Base-by-base conservation (phyloP, 2,113 vertebrate species). In the Gobiocypris rarus region DNA sequence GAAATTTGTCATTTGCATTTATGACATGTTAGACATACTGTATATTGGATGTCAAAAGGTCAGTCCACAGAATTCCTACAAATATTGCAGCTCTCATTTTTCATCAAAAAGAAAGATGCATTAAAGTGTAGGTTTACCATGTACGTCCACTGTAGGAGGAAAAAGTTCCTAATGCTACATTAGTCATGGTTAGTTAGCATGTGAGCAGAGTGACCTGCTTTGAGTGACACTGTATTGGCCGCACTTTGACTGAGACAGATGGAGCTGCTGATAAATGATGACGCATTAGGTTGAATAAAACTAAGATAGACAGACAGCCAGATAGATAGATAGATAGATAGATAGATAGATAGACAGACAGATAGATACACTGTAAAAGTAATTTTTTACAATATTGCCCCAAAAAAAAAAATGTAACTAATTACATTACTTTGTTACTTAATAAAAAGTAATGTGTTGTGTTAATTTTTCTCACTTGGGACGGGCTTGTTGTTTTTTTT, bases 261-360 rank as follows among this genome's bases (percentile, higher is more conserved):
- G 28, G 50, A 56, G 48, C 9, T 54, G 26, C 74, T 76, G 48
- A 76, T 54, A 76, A 56, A 22, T 75, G 28, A 75, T 54, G 28
- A 76, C 5, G 0, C 19, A 76, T 76, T 22, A 76, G 28, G 4
- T 76, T 45, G 1, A 71, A 26, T 71, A 22, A 45, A 31, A n/a
- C n/a, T n/a, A n/a, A n/a, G 19, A 74, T 17, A 50, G 34, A 50
- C 9, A 19, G 48, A 74, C 9, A 26, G 45, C 50, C 10, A 17
- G 28, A 75, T 3, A 45, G 9, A 45, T 0, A 45, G 43, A 45
- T 2, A 43, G 9, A 34, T 34, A 34, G 3, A 34, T 34, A 34
- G 3, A 34, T 34, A 34, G 34, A 34, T 34, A 34, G 3, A 34
- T 34, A 34, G 34, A 34, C 4, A 34, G 4, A 34, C 4, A 34